Evolutionary conservation across 2,888 invertebrate genomes (phyloP), one percentile per base, ranked within the genome.

Genomic region (Troides aeacus): DNA sequence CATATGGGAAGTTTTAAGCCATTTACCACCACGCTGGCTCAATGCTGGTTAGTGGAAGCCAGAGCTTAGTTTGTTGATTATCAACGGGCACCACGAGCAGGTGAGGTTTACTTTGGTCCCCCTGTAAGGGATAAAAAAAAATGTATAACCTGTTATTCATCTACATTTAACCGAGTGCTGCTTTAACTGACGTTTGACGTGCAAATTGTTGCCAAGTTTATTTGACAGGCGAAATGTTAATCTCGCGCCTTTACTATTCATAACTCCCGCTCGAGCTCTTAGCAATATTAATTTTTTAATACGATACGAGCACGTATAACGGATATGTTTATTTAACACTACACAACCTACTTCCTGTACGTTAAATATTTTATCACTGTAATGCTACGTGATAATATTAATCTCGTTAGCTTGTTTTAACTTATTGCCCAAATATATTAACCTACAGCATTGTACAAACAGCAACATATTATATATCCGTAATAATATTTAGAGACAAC

Each of bases 261-360:
- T 59, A 59, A 59, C 58, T 46, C 23, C 18, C 46, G 59, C 65
- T 59, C 59, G 42, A 61, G 66, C 66, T 66, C 30, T 53, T 53
- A 60, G 66, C 53, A 23, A 65, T 42, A 65, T 65, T 24, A 59
- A 59, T 58, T 42, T 58, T 65, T 65, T 42, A 65, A 42, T 56
- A 17, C 23, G 42, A 63, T 30, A 62, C 42, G 15, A 53, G n/a
- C n/a, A 53, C 17, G 10, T 53, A 15, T 53, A 6, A 53, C 53
- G n/a, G 53, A 18, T 18, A 18, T 53, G 53, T 53, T 53, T 53
- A 53, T 53, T 12, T 50, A 50, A 50, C 2, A 50, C 50, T 53
- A 10, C n/a, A 53, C 15, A 6, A 18, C 1, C n/a, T 1, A n/a
- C 53, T 53, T 12, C n/a, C 53, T 53, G 17, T 53, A 3, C 53